Evolutionary conservation across 2,113 vertebrate genomes (phyloP).

Genomic region (Neotoma lepida): DNA sequence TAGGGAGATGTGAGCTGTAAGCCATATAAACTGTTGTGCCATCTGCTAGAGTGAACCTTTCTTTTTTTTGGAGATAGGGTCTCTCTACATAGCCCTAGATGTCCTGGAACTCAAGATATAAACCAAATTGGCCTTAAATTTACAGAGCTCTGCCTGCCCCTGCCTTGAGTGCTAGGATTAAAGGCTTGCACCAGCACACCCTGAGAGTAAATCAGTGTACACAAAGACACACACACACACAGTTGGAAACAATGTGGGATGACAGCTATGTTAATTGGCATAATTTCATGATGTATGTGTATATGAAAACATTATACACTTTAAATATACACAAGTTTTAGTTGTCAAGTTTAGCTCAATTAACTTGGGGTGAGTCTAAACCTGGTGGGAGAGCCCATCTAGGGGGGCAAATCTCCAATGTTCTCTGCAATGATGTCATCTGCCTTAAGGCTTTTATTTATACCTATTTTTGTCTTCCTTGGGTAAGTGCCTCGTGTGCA

Average conservation of each 20-base stretch:
- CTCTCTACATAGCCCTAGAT: background rate
- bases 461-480: background rate
- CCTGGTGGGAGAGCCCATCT: background rate
- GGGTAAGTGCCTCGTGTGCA: background rate
- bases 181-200: background rate
- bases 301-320: background rate
- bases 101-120: background rate
- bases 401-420: background rate
- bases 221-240: too few species aligned
- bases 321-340: background rate
- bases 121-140: background rate
- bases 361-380: too few species aligned
- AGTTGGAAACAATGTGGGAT: background rate
- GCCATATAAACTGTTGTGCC: too few species aligned
- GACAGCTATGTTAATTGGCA: background rate
- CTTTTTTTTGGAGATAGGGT: background rate
- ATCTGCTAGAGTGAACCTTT: background rate
- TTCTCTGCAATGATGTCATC: background rate
- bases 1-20: background rate
- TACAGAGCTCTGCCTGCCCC: background rate
- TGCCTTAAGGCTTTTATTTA: background rate
- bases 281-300: background rate
- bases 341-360: background rate
- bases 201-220: background rate
- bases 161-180: background rate